Evolutionary conservation across 1,140 invertebrate species (phyloP), one percentile per base, ranked within the genome.

Genomic region (Lordiphosa stackelbergi): DNA sequence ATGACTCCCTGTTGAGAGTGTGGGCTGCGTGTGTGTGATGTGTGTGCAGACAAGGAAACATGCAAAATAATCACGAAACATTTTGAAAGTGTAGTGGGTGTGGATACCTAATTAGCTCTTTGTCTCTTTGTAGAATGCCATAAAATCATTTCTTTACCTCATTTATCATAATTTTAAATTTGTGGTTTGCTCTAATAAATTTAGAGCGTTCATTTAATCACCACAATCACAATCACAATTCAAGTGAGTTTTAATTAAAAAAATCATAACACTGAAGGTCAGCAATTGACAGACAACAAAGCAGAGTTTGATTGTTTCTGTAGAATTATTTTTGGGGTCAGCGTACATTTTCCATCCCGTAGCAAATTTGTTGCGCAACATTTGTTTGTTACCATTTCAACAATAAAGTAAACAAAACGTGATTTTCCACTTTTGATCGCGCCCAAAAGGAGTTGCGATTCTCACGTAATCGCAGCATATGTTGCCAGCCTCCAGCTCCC

Each of bases 361-460:
- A 31, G 5, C 16, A 37, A 49, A 46, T 22, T 12, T 36, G 36
- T 52, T 52, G 49, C 49, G 49, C 49, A 52, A 52, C 28, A 12
- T 19, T 22, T 36, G 49, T 52, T 52, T 52, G 49, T 52, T 52
- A 52, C 49, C 37, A 52, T 52, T 52, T 49, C 35, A 49, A 49
- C 47, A 49, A 49, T 22, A 49, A 49, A 16, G 47, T 36, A 35
- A 49, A 52, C 49, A 52, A 52, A 52, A 52, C 49, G 49, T 52
- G 49, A 52, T 52, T 52, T 52, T 52, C 49, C 49, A 52, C 49
- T 52, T 52, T 52, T 52, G 49, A 52, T 52, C 36, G 49, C 49
- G 36, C 49, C 49, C 49, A 52, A 52, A 52, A 52, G 49, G 34
- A 52, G 49, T 46, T 12, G 19, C 37, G 36, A 37, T 52, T 52